These are phyloP conservation scores for Grantiella picta DNA, from an alignment of 2,113 vertebrate species.

Conservation along the genomic window DNA sequence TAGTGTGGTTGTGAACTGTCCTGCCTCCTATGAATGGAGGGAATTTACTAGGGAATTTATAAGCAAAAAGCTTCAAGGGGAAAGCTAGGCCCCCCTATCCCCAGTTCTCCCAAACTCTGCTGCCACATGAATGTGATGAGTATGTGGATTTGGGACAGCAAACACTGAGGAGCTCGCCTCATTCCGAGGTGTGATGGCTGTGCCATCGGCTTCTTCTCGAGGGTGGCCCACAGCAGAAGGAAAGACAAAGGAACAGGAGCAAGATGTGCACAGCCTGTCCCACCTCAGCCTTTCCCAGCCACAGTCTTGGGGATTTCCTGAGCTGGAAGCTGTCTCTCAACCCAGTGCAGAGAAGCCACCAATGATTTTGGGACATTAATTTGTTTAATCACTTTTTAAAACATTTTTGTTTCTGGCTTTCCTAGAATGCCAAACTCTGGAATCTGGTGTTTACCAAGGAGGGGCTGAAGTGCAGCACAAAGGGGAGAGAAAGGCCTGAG, in stretches of 20 bases:
- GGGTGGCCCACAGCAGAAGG: neutral
- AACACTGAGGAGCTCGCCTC: neutral
- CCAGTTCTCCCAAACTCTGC: neutral
- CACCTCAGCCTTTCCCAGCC: neutral
- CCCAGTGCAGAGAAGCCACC: neutral
- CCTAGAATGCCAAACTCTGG: neutral
- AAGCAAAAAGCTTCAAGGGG: neutral
- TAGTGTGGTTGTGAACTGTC: neutral
- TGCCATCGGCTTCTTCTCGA: neutral
- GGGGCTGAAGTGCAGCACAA: neutral
- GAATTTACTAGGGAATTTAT: neutral
- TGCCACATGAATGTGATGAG: neutral
- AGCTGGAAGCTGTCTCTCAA: neutral
- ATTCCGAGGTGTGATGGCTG: neutral
- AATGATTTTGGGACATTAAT: neutral
- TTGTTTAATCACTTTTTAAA: neutral
- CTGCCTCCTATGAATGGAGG: neutral
- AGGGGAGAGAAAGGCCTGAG: neutral
- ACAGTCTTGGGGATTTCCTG: fast-evolving
- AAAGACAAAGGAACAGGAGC: neutral
- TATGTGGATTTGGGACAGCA: neutral
- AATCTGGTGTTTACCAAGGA: neutral
- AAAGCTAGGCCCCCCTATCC: neutral
- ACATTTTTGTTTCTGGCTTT: neutral
- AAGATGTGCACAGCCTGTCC: fast-evolving